These are phyloP conservation scores for Pogonophryne albipinna DNA, from an alignment of 2,797 vertebrate genomes.

Conservation along the genomic window DNA sequence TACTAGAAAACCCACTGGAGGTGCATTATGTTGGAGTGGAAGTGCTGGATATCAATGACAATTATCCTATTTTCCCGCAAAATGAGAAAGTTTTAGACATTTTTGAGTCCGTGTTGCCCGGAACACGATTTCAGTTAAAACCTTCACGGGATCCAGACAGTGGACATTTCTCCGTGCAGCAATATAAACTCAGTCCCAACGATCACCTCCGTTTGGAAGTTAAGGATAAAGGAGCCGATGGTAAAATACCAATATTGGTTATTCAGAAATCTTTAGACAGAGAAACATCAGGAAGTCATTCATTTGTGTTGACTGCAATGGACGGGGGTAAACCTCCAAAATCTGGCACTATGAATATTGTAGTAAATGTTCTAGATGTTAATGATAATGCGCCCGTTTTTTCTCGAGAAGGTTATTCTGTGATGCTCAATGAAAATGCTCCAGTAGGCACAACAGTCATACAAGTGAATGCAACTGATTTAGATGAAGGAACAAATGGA, in stretches of 20 bases:
- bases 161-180: constrained; percentile 61
- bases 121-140: constrained; percentile 64
- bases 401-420: constrained; percentile 58
- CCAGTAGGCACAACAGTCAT: constrained; percentile 47
- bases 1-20: constrained; percentile 69
- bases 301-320: constrained; percentile 55
- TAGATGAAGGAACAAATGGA: constrained; percentile 54
- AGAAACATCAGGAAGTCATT: constrained; percentile 38
- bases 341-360: constrained; percentile 38
- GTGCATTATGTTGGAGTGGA: constrained; percentile 62
- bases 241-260: too few species aligned
- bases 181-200: constrained; percentile 14
- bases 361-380: constrained; percentile 67
- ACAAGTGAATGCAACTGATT: constrained; percentile 68
- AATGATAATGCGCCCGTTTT: constrained; percentile 75
- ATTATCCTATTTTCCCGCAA: constrained; percentile 59
- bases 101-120: constrained; percentile 67
- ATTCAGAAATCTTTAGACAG: constrained; percentile 70
- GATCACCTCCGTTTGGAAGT: too few species aligned
- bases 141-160: constrained; percentile 61
- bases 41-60: constrained; percentile 74
- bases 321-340: constrained; percentile 73
- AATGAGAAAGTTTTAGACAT: constrained; percentile 55
- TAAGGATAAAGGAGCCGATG: too few species aligned
- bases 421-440: constrained; percentile 64